Conservation (phyloP, 2,113 vertebrate species). For the Podarcis muralis region DNA sequence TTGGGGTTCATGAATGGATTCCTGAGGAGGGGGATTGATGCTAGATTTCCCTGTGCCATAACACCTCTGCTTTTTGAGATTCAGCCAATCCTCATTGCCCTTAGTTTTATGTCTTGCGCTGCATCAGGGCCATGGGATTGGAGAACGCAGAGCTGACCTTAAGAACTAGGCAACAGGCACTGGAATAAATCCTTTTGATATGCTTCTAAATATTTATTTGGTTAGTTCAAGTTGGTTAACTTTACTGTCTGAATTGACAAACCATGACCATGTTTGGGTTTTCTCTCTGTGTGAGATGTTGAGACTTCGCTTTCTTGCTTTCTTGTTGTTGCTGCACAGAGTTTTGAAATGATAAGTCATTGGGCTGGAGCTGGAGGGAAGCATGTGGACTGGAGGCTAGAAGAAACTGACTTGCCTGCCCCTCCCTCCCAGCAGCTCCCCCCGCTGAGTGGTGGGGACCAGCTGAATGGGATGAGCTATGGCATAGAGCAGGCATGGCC, state of each 20-base stretch:
- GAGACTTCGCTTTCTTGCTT: constrained; percentile 26
- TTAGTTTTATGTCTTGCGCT: not conserved
- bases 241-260: constrained; percentile 19
- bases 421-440: no score
- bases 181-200: constrained; percentile 1
- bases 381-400: not conserved
- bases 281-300: not conserved
- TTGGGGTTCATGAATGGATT: not conserved
- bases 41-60: not conserved
- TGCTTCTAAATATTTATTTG: constrained; percentile 36
- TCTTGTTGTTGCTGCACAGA: not conserved
- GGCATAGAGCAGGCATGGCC: no score
- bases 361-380: constrained; percentile 6
- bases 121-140: not conserved
- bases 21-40: not conserved
- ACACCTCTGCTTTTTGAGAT: not conserved
- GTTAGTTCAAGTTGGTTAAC: constrained; percentile 13
- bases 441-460: no score
- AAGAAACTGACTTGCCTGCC: no score
- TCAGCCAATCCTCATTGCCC: not conserved
- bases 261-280: constrained; percentile 8
- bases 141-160: constrained; percentile 1
- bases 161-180: constrained; percentile 19
- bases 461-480: no score
- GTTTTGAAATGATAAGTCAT: constrained; percentile 36